Conservation (phyloP, 2,888 invertebrate genomes). For the Chrysolina haemoptera region DNA sequence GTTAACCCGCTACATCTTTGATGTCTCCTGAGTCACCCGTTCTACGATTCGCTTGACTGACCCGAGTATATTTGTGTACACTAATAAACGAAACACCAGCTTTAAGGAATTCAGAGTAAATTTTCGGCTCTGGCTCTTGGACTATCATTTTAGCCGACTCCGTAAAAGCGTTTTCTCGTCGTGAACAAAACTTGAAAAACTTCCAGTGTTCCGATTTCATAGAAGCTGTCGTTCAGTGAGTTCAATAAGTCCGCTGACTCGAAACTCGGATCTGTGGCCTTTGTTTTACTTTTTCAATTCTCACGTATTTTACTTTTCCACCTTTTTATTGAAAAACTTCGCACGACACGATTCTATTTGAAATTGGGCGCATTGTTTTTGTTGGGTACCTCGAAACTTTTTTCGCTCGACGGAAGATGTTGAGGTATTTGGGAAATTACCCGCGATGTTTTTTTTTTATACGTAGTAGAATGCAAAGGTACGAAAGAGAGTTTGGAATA, state of each 20-base stretch:
- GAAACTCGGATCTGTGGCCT: slow-evolving; percentile 45
- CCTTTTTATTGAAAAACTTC: slow-evolving; percentile 47
- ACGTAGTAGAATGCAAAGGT: too few species aligned
- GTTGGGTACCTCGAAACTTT: slow-evolving; percentile 8
- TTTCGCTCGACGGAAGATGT: neutral
- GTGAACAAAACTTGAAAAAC: slow-evolving; percentile 8
- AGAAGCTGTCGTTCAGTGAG: slow-evolving; percentile 33
- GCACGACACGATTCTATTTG: slow-evolving; percentile 38
- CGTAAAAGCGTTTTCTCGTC: slow-evolving; percentile 21
- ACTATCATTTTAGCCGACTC: neutral
- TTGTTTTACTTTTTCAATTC: slow-evolving; percentile 52
- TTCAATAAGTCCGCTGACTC: slow-evolving; percentile 33
- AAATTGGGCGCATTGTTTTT: slow-evolving; percentile 35
- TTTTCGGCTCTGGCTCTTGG: too few species aligned
- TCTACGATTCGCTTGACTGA: too few species aligned
- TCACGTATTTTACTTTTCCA: slow-evolving; percentile 40
- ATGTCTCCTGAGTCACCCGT: too few species aligned
- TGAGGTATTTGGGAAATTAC: too few species aligned
- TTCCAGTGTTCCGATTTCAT: slow-evolving; percentile 29
- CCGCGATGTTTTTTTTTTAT: too few species aligned
- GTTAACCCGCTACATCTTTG: too few species aligned
- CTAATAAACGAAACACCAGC: too few species aligned
- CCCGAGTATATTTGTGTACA: too few species aligned
- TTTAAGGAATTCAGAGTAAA: too few species aligned
- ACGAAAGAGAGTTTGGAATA: too few species aligned